These are phyloP conservation scores for Myrmophylax atrothorax DNA, from an alignment of 2,113 vertebrate genomes.

Conservation along the genomic window DNA sequence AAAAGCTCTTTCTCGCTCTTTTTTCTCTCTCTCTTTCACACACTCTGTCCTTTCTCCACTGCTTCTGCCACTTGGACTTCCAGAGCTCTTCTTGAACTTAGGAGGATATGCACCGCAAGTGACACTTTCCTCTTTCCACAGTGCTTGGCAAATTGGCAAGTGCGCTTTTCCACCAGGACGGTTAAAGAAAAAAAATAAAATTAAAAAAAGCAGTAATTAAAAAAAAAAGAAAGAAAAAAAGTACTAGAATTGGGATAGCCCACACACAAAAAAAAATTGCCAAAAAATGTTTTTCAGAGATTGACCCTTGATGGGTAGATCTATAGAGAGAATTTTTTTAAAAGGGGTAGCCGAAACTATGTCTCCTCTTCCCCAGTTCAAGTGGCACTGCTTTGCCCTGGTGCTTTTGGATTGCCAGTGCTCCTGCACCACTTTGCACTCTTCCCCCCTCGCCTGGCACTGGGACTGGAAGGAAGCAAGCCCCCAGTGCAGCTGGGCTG, in stretches of 20 bases:
- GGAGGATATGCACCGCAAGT: slow-evolving; percentile 72
- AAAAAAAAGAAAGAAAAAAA: slow-evolving; percentile 25
- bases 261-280: slow-evolving; percentile 49
- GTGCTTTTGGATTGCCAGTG: slow-evolving; percentile 75
- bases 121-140: slow-evolving; percentile 76
- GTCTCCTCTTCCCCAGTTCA: slow-evolving; percentile 79
- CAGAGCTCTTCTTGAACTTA: slow-evolving; percentile 80
- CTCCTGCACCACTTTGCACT: slow-evolving; percentile 78
- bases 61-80: slow-evolving; percentile 78
- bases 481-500: slow-evolving; percentile 79
- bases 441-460: slow-evolving; percentile 79
- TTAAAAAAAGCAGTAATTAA: not conserved
- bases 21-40: slow-evolving; percentile 14
- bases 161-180: slow-evolving; percentile 76
- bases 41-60: slow-evolving; percentile 76
- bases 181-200: slow-evolving; percentile 13
- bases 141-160: slow-evolving; percentile 73
- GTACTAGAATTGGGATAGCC: slow-evolving; percentile 56
- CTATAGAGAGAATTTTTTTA: slow-evolving; percentile 48
- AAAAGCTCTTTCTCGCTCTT: slow-evolving; percentile 55
- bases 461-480: slow-evolving; percentile 76
- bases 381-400: slow-evolving; percentile 80
- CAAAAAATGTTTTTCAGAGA: slow-evolving; percentile 64
- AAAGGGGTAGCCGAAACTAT: slow-evolving; percentile 75
- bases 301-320: slow-evolving; percentile 75